phyloP scores from a whole-genome alignment of 2,888 invertebrate species.

The Macaria liturata region DNA sequence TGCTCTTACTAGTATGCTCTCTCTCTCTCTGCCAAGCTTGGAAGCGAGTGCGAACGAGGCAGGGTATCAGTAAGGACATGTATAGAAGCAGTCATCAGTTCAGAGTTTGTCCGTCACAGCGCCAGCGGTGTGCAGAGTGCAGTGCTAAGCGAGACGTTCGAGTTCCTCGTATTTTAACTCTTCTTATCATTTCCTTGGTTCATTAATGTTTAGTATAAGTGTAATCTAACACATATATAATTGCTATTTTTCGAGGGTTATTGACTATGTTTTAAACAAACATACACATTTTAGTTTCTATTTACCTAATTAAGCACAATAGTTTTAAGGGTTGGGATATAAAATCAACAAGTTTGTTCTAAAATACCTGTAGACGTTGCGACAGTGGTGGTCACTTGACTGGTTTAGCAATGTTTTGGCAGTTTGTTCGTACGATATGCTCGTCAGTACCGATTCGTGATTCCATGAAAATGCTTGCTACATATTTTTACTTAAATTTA shows the following conservation, averaged over 20 bases:
- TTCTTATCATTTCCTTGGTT: slow-evolving; percentile 50
- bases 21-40: too few species aligned
- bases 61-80: too few species aligned
- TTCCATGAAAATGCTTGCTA: too few species aligned
- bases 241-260: slow-evolving; percentile 79
- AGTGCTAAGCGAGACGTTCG: slow-evolving; percentile 57
- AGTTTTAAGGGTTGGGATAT: slow-evolving; percentile 69
- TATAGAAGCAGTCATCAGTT: not conserved
- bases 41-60: too few species aligned
- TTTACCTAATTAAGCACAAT: slow-evolving; percentile 72
- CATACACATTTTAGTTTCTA: slow-evolving; percentile 65
- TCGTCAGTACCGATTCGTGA: too few species aligned
- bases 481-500: too few species aligned
- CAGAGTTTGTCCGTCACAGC: slow-evolving; percentile 28
- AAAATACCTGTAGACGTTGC: slow-evolving; percentile 25
- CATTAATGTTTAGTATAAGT: slow-evolving; percentile 60
- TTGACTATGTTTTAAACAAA: slow-evolving; percentile 65
- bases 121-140: slow-evolving; percentile 41
- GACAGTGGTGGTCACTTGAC: slow-evolving; percentile 11
- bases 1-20: too few species aligned
- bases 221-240: slow-evolving; percentile 63
- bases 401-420: too few species aligned
- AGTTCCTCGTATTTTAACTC: slow-evolving; percentile 69
- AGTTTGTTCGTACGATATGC: too few species aligned
- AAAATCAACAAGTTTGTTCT: slow-evolving; percentile 62